Evolutionary conservation across 2,113 vertebrate species (phyloP).

Genomic region (Ophthalmolycus amberensis): DNA sequence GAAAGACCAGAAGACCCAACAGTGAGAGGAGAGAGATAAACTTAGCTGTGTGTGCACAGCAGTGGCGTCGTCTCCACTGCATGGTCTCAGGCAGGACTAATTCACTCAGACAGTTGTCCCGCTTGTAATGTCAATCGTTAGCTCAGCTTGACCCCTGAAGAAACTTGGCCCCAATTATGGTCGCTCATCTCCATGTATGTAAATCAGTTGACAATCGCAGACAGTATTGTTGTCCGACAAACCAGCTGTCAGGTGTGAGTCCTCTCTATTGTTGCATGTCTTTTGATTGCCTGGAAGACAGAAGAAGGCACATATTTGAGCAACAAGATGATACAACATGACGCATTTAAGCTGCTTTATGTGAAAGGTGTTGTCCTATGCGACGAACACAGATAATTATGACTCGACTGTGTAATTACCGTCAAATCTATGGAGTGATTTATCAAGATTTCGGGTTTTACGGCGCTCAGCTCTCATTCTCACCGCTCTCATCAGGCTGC

Average conservation of each 20-base stretch:
- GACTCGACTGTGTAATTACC: neutral
- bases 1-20: conserved; percentile 88
- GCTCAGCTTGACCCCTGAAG: neutral
- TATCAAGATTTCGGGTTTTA: too few species aligned
- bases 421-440: rapidly evolving
- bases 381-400: neutral
- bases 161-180: neutral
- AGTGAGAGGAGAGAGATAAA: conserved; percentile 87
- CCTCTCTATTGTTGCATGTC: neutral
- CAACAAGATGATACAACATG: neutral
- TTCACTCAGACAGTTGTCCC: neutral
- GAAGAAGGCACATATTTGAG: neutral
- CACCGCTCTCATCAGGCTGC: neutral
- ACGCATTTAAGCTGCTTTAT: neutral
- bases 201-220: neutral
- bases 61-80: conserved; percentile 93
- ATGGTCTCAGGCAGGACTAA: conserved; percentile 77
- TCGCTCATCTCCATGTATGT: neutral
- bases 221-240: neutral
- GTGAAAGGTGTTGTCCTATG: neutral
- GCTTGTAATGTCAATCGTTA: neutral
- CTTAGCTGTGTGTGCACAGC: conserved; percentile 87
- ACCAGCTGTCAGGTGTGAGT: neutral
- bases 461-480: neutral
- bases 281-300: conserved; percentile 36